Evolutionary conservation across 2,797 vertebrate genomes (phyloP).

Genomic region (Centroberyx gerrardi): DNA sequence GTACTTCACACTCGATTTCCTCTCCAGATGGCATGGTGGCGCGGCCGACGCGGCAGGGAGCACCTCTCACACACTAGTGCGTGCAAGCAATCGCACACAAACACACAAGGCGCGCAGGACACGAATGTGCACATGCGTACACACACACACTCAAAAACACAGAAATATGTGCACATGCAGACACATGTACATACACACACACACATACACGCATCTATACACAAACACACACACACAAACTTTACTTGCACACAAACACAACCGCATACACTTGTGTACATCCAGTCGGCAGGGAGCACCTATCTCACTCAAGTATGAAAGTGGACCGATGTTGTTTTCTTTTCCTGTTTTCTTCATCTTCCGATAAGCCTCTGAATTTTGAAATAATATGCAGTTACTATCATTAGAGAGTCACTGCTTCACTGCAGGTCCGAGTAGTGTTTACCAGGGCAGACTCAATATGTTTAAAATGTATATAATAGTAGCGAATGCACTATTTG

Average conservation of each 20-base stretch:
- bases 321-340: constrained; percentile 93
- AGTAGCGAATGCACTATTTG: neutral
- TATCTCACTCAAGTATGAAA: constrained; percentile 94
- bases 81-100: constrained; percentile 62
- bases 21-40: constrained; percentile 99
- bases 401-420: neutral
- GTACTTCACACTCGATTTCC: constrained; percentile 99
- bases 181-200: constrained; percentile 27
- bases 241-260: neutral
- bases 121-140: constrained; percentile 49
- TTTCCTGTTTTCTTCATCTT: constrained; percentile 88
- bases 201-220: neutral
- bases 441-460: neutral
- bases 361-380: constrained; percentile 47
- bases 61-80: constrained; percentile 87
- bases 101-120: constrained; percentile 45
- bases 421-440: neutral
- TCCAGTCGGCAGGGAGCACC: constrained; percentile 86
- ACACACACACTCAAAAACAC: constrained; percentile 25
- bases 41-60: constrained; percentile 92
- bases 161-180: neutral
- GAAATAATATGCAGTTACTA: neutral
- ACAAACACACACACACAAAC: neutral
- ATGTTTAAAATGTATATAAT: neutral
- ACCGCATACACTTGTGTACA: neutral